Conservation (phyloP, 1,140 invertebrate species). For the Diorhabda sublineata region DNA sequence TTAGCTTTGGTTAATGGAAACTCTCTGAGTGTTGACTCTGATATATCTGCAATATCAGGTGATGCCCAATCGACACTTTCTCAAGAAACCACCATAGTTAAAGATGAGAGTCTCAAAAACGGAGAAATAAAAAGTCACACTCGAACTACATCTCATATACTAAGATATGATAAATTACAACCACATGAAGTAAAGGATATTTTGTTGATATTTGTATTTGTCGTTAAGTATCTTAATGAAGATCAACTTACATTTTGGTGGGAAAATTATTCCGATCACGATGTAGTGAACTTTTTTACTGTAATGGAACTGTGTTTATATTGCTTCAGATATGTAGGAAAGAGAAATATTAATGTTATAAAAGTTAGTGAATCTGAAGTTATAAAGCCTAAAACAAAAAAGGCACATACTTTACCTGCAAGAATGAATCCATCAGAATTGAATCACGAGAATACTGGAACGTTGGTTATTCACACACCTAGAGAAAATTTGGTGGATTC, state of each 20-base stretch:
- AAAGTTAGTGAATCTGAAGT: conserved; percentile 49
- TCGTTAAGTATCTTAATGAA: conserved; percentile 84
- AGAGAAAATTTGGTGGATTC: conserved; percentile 54
- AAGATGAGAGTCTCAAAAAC: conserved; percentile 40
- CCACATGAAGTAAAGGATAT: conserved; percentile 78
- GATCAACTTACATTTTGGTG: conserved; percentile 88
- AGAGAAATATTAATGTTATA: conserved; percentile 56
- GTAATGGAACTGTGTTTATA: conserved; percentile 77
- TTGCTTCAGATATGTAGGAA: conserved; percentile 85
- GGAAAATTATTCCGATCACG: conserved; percentile 72
- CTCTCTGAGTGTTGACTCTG: conserved; percentile 59
- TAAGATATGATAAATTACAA: conserved; percentile 72
- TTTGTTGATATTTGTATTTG: conserved; percentile 84
- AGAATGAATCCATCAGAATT: conserved; percentile 70
- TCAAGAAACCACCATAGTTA: conserved; percentile 60
- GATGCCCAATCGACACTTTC: conserved; percentile 57
- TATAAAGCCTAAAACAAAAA: conserved; percentile 54
- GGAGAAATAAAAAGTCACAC: conserved; percentile 44
- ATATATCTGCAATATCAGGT: conserved; percentile 55
- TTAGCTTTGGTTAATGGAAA: conserved; percentile 51
- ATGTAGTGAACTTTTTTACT: conserved; percentile 75
- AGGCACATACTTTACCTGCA: conserved; percentile 72
- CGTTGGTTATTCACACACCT: conserved; percentile 52
- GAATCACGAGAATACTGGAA: conserved; percentile 52
- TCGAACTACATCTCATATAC: conserved; percentile 51